These are phyloP conservation scores for Ornithoptera priamus DNA, from an alignment of 2,888 invertebrate genomes.

Conservation along the genomic window DNA sequence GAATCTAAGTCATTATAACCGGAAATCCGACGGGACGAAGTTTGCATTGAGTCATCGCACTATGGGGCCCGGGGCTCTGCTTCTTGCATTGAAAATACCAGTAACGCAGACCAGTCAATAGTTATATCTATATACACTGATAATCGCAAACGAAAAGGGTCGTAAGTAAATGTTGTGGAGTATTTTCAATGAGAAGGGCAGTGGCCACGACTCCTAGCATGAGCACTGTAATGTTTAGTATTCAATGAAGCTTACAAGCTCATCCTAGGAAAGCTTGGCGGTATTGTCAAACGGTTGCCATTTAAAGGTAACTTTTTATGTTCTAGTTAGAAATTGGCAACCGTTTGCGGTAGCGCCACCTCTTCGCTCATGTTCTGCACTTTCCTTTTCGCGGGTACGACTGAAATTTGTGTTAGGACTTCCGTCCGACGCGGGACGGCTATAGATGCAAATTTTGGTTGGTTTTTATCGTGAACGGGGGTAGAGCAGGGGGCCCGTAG, in stretches of 20 bases:
- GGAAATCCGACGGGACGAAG: conserved; percentile 70
- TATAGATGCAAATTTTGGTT: conserved; percentile 15
- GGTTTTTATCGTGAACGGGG: conserved; percentile 15
- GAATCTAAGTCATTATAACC: conserved; percentile 33
- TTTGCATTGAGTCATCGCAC: conserved; percentile 81
- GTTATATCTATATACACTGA: background rate
- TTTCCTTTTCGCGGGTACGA: conserved; percentile 12
- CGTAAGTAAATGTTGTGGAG: background rate
- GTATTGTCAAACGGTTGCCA: conserved; percentile 10
- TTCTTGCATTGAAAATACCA: conserved; percentile 40
- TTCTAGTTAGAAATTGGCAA: background rate
- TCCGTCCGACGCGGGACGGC: background rate
- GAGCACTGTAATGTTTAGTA: conserved; percentile 23
- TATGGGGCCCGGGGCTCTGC: conserved; percentile 66
- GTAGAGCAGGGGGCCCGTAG: conserved; percentile 32
- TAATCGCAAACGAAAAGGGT: background rate
- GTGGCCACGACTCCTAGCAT: conserved; percentile 21
- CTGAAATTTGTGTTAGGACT: conserved; percentile 4
- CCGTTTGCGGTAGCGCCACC: conserved; percentile 8
- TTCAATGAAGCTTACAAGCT: conserved; percentile 17
- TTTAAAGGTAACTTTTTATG: background rate
- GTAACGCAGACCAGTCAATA: conserved; percentile 4
- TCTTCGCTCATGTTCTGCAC: conserved; percentile 27
- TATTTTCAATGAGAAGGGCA: conserved; percentile 26
- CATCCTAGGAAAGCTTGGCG: conserved; percentile 27